Evolutionary conservation across 64 coral and sea anemone species (phyloP).

Genomic region (Platygyra sinensis): DNA sequence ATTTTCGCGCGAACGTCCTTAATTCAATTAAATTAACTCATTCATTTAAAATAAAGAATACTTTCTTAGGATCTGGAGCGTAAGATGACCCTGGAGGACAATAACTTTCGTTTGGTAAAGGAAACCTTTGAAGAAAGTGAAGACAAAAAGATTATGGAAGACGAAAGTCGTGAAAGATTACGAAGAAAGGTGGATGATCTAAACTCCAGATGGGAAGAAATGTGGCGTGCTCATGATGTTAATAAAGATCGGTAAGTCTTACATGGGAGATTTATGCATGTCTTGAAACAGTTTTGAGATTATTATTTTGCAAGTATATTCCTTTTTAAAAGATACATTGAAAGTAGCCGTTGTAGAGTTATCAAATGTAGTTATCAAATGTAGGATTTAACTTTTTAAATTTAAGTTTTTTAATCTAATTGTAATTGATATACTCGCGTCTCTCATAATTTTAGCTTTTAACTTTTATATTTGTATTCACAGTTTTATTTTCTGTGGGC

Average conservation of each 20-base stretch:
- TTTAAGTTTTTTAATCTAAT: no score
- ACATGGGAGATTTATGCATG: not conserved
- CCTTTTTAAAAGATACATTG: no score
- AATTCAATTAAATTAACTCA: not conserved
- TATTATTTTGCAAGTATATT: not conserved
- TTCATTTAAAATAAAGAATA: not conserved
- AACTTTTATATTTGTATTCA: no score
- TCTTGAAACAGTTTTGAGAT: not conserved
- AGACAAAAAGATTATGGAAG: not conserved
- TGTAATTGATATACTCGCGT: no score
- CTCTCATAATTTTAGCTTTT: no score
- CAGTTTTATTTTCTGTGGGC: no score
- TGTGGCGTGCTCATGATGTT: constrained; percentile 10
- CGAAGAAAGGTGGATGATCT: constrained; percentile 19
- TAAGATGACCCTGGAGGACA: constrained; percentile 2
- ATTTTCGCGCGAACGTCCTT: no score
- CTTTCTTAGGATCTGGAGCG: not conserved
- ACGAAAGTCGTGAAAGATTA: not conserved
- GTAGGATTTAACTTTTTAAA: no score
- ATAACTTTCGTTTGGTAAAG: not conserved
- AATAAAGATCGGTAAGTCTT: constrained; percentile 11
- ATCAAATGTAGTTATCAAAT: no score
- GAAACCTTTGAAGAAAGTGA: constrained; percentile 19
- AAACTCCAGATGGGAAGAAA: constrained; percentile 20
- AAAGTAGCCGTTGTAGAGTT: no score